Conservation (phyloP, 2,113 vertebrate genomes). For the Atherinomorus stipes region DNA sequence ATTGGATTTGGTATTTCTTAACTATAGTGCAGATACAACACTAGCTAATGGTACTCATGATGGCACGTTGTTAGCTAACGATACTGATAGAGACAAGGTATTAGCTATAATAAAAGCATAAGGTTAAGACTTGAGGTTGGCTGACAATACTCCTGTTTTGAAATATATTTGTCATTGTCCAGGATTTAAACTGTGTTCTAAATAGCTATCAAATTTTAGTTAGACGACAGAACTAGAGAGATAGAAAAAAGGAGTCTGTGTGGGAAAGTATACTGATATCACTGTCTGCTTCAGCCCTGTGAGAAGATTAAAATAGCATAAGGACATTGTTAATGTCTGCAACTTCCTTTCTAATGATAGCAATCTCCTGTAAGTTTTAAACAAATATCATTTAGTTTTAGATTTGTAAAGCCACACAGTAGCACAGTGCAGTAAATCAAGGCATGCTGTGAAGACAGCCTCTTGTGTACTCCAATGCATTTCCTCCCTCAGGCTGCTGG, state of each 20-base stretch:
- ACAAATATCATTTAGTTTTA: conserved; percentile 33
- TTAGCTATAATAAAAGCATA: too few species aligned
- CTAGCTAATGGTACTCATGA: not conserved
- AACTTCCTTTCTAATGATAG: conserved; percentile 14
- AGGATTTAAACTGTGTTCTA: too few species aligned
- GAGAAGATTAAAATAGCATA: not conserved
- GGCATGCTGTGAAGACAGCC: conserved; percentile 41
- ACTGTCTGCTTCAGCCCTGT: conserved; percentile 1
- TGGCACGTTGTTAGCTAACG: not conserved
- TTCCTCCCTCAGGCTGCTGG: conserved; percentile 30
- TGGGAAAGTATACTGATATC: not conserved
- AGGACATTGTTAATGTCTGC: conserved; percentile 12
- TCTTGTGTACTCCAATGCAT: conserved; percentile 39
- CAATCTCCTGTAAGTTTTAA: conserved; percentile 34
- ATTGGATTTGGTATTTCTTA: too few species aligned
- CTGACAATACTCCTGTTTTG: not conserved
- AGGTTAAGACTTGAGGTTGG: too few species aligned
- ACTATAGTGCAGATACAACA: too few species aligned
- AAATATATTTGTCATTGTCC: not conserved
- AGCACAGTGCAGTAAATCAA: conserved; percentile 36
- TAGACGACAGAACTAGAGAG: not conserved
- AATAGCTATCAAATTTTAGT: too few species aligned
- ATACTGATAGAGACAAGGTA: not conserved
- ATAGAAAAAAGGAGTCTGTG: not conserved
- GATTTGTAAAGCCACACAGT: conserved; percentile 34